Evolutionary conservation across 2,797 vertebrate genomes (phyloP).

Genomic region (Anguilla megastoma): DNA sequence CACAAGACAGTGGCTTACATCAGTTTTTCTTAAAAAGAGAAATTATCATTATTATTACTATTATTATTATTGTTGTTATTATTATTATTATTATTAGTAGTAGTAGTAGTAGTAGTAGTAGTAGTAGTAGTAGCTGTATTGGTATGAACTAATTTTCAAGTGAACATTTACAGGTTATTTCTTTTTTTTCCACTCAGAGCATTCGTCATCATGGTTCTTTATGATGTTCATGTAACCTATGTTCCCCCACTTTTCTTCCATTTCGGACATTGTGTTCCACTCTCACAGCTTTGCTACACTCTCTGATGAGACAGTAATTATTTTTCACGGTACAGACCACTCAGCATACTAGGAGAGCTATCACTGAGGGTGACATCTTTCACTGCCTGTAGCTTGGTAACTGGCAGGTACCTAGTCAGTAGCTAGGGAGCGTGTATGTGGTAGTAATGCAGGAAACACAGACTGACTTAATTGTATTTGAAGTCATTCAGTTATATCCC

Average conservation of each 20-base stretch:
- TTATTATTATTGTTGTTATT: constrained; percentile 37
- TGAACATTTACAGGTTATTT: background rate
- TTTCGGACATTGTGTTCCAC: background rate
- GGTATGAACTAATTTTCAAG: background rate
- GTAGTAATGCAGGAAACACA: background rate
- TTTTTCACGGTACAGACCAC: background rate
- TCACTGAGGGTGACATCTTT: background rate
- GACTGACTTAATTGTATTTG: background rate
- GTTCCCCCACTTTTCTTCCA: background rate
- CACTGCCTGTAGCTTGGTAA: background rate
- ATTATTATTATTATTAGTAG: background rate
- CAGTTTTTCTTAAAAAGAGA: constrained; percentile 44
- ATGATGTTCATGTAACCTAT: background rate
- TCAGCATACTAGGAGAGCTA: background rate
- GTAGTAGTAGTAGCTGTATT: background rate
- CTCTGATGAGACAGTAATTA: background rate
- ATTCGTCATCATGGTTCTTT: background rate
- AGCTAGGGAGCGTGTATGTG: background rate
- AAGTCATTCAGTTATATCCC: background rate
- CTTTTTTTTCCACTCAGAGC: background rate
- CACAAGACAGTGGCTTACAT: constrained; percentile 35
- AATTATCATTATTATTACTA: background rate
- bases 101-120: background rate
- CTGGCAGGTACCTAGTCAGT: background rate
- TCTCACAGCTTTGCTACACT: background rate